A percentile compares a stretch with the other conserved stretches of the same genome.
These are phyloP conservation scores for Rotaria socialis DNA, from an alignment of 2,888 invertebrate species.

Conservation along the genomic window DNA sequence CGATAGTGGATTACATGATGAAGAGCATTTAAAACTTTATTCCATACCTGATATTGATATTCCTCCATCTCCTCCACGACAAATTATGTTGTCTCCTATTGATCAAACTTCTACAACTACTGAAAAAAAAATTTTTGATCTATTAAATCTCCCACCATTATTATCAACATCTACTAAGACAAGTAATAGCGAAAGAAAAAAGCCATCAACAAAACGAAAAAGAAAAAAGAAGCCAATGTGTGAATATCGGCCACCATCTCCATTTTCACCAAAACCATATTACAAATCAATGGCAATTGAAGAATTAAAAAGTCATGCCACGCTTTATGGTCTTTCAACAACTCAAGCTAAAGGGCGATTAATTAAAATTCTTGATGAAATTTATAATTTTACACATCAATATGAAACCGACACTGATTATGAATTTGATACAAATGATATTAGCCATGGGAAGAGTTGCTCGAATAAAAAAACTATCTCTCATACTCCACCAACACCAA, in stretches of 20 bases:
- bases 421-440: neutral
- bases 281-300: slow-evolving; percentile 3
- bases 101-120: neutral
- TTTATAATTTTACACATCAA: slow-evolving; percentile 13
- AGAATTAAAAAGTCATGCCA: neutral
- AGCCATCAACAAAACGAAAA: neutral
- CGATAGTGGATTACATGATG: neutral
- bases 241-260: slow-evolving; percentile 11
- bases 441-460: neutral
- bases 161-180: neutral
- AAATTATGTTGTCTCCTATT: neutral
- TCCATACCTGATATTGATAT: neutral
- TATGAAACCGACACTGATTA: neutral
- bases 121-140: neutral
- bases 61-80: neutral
- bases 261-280: slow-evolving; percentile 1
- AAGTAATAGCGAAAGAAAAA: neutral
- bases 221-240: neutral
- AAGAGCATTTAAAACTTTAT: neutral
- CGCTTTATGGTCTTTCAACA: neutral
- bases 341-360: neutral
- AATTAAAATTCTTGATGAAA: slow-evolving; percentile 3
- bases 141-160: neutral
- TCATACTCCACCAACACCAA: neutral
- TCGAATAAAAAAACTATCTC: neutral